These are phyloP conservation scores for Sclerodermus sp. DNA, from an alignment of 2,888 invertebrate genomes.

Conservation along the genomic window DNA sequence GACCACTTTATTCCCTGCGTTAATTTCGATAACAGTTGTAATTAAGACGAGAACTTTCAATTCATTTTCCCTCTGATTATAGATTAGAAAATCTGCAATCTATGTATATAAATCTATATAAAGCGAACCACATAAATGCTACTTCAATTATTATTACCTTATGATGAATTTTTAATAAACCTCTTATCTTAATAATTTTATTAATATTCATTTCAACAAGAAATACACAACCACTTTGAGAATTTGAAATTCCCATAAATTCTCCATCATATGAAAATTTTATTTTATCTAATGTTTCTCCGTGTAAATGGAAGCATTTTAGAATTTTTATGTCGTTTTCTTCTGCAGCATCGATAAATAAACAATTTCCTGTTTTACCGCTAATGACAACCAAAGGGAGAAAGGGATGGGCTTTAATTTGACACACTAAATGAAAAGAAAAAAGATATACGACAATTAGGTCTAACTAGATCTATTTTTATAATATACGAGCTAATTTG, in stretches of 20 bases:
- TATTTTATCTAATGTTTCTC: slow-evolving; percentile 28
- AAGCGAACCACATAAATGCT: too few species aligned
- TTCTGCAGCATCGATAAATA: slow-evolving; percentile 22
- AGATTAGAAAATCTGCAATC: slow-evolving; percentile 39
- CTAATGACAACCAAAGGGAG: slow-evolving; percentile 26
- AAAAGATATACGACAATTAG: neutral
- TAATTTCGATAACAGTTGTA: slow-evolving; percentile 13
- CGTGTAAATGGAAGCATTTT: slow-evolving; percentile 29
- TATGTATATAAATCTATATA: too few species aligned
- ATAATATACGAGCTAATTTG: neutral
- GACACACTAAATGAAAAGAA: slow-evolving; percentile 22
- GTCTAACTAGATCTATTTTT: neutral
- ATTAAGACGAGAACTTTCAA: slow-evolving; percentile 30
- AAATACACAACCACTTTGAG: slow-evolving; percentile 28
- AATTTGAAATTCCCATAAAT: slow-evolving; percentile 26
- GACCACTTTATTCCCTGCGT: slow-evolving; percentile 24
- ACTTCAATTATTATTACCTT: slow-evolving; percentile 1
- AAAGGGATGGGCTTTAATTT: slow-evolving; percentile 25
- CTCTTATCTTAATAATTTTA: neutral
- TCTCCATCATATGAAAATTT: slow-evolving; percentile 36
- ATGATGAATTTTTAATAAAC: slow-evolving; percentile 2
- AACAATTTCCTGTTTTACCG: slow-evolving; percentile 34
- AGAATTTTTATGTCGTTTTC: slow-evolving; percentile 18
- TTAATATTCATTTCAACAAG: slow-evolving; percentile 14
- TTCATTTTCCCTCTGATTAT: slow-evolving; percentile 14